phyloP scores from a whole-genome alignment of 2,113 vertebrate species.

The Etheostoma spectabile region DNA sequence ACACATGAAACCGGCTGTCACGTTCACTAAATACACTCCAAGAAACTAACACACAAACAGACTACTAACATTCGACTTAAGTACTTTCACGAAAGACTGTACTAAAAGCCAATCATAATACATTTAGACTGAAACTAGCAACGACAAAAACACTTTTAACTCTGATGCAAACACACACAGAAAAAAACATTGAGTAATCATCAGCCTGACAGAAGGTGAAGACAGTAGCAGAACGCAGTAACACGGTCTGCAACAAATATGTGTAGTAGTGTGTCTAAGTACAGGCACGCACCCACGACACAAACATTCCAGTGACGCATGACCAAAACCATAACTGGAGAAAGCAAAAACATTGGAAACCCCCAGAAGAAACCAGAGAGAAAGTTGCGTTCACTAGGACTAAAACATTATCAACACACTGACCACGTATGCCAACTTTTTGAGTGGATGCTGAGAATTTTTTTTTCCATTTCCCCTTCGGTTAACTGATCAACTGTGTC shows the following conservation, averaged over 20 bases:
- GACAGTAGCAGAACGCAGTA: constrained; percentile 46
- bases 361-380: constrained; percentile 1
- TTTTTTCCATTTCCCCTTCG: neutral
- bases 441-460: constrained; percentile 25
- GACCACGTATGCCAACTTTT: neutral
- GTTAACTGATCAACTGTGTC: neutral
- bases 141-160: neutral
- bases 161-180: neutral
- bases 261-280: constrained; percentile 32
- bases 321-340: constrained; percentile 12
- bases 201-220: constrained; percentile 33
- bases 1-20: neutral
- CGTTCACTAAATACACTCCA: neutral
- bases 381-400: constrained; percentile 9
- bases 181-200: constrained; percentile 7
- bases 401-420: constrained; percentile 17
- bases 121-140: neutral
- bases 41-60: neutral
- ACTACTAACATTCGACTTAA: neutral
- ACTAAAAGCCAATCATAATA: neutral
- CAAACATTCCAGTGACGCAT: constrained; percentile 55
- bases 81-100: neutral
- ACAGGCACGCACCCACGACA: constrained; percentile 24
- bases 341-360: constrained; percentile 27
- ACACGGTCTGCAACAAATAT: constrained; percentile 53